Evolutionary conservation across 1,140 invertebrate species (phyloP).

Genomic region (Trichogramma pretiosum): DNA sequence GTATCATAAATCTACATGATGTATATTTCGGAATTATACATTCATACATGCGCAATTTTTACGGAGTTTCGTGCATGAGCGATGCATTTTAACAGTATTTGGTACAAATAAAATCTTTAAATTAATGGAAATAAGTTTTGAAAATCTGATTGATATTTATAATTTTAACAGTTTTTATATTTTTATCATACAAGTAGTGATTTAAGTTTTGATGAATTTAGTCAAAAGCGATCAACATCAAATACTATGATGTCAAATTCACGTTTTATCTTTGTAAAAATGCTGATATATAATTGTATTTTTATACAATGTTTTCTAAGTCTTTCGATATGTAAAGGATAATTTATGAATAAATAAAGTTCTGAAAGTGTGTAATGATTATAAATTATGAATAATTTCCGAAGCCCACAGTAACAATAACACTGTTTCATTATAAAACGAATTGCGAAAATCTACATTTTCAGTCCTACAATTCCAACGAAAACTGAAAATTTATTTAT

Average conservation of each 20-base stretch:
- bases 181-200: background rate
- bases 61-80: constrained; percentile 17
- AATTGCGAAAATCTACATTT: too few species aligned
- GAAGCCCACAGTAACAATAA: too few species aligned
- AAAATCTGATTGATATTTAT: too few species aligned
- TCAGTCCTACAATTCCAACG: too few species aligned
- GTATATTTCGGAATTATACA: constrained; percentile 10
- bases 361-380: too few species aligned
- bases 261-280: constrained; percentile 12
- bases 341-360: constrained; percentile 13
- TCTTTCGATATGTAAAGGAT: constrained; percentile 16
- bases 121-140: too few species aligned
- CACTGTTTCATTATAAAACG: too few species aligned
- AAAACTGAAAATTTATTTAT: too few species aligned
- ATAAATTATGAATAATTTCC: too few species aligned
- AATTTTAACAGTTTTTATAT: too few species aligned
- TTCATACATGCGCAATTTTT: constrained; percentile 10
- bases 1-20: constrained; percentile 16
- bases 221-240: too few species aligned
- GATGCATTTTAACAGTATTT: constrained; percentile 14
- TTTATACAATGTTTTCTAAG: constrained; percentile 3
- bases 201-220: background rate
- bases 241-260: constrained; percentile 1
- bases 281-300: background rate
- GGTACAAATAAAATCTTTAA: too few species aligned